phyloP scores from a whole-genome alignment of 2,888 invertebrate genomes.

The Agrenia bidenticulata region DNA sequence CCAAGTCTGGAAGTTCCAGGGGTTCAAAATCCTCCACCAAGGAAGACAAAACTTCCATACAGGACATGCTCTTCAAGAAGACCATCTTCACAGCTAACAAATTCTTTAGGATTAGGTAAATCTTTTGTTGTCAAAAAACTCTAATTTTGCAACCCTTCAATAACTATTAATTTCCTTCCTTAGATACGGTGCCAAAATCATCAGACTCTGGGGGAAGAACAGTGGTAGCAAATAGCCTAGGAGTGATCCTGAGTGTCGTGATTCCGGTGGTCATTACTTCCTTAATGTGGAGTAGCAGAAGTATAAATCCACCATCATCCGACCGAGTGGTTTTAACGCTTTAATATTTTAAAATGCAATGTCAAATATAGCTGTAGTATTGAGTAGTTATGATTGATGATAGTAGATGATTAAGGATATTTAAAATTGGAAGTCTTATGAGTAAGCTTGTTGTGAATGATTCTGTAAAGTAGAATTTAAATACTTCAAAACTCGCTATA shows the following conservation, averaged over 20 bases:
- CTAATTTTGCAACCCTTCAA: no score
- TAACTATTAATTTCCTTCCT: not conserved
- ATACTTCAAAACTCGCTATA: no score
- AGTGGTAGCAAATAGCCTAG: not conserved
- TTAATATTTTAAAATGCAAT: slow-evolving; percentile 4
- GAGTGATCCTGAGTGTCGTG: not conserved
- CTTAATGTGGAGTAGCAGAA: not conserved
- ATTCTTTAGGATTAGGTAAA: slow-evolving; percentile 33
- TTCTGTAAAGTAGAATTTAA: no score
- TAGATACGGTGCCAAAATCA: slow-evolving; percentile 12
- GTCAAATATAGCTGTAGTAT: no score
- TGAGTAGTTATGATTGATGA: no score
- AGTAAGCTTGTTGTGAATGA: no score
- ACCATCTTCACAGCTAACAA: slow-evolving; percentile 33
- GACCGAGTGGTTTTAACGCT: not conserved
- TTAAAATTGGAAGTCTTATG: no score
- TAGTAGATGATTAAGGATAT: no score
- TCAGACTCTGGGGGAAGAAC: slow-evolving; percentile 7
- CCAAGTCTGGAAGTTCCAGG: slow-evolving; percentile 79
- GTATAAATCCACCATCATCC: not conserved
- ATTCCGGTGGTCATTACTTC: not conserved
- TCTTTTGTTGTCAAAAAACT: no score
- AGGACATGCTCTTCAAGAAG: slow-evolving; percentile 70
- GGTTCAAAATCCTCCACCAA: slow-evolving; percentile 65
- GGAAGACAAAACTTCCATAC: slow-evolving; percentile 71